Evolutionary conservation across 2,888 invertebrate genomes (phyloP).

Genomic region (Thymelicus lineola): DNA sequence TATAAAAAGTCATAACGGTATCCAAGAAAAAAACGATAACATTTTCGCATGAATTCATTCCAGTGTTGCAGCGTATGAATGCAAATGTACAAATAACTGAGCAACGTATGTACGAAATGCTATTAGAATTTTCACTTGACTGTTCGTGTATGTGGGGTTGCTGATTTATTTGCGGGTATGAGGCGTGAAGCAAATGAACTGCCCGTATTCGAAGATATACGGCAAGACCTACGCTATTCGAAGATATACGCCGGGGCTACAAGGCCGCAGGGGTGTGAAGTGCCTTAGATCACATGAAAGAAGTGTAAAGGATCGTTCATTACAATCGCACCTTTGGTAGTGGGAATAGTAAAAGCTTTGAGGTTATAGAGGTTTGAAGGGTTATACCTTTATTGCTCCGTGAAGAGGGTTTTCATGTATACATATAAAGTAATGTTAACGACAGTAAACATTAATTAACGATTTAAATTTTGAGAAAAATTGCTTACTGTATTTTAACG

Average conservation of each 20-base stretch:
- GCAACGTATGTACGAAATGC: constrained; percentile 51
- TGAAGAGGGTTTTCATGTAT: background rate
- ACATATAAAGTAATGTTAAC: background rate
- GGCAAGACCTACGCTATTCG: constrained; percentile 62
- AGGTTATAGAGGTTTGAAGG: constrained; percentile 23
- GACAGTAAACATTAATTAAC: background rate
- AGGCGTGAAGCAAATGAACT: constrained; percentile 82
- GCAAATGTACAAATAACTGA: constrained; percentile 38
- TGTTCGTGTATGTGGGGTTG: constrained; percentile 58
- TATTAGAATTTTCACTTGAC: constrained; percentile 62
- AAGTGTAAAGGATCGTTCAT: constrained; percentile 40
- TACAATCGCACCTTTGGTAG: constrained; percentile 34
- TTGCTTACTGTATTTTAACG: background rate
- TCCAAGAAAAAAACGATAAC: constrained; percentile 30
- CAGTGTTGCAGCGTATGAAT: constrained; percentile 36
- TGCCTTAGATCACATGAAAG: constrained; percentile 53
- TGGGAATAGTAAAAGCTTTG: constrained; percentile 24
- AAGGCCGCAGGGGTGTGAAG: constrained; percentile 59
- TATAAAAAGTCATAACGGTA: constrained; percentile 30
- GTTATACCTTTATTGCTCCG: constrained; percentile 11
- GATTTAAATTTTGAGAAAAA: background rate
- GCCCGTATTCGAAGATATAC: constrained; percentile 76
- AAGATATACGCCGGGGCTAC: constrained; percentile 75
- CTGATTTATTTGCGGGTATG: constrained; percentile 83
- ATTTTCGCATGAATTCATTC: constrained; percentile 36